These are phyloP conservation scores for Camarhynchus parvulus DNA, from an alignment of 2,113 vertebrate species.

Conservation along the genomic window DNA sequence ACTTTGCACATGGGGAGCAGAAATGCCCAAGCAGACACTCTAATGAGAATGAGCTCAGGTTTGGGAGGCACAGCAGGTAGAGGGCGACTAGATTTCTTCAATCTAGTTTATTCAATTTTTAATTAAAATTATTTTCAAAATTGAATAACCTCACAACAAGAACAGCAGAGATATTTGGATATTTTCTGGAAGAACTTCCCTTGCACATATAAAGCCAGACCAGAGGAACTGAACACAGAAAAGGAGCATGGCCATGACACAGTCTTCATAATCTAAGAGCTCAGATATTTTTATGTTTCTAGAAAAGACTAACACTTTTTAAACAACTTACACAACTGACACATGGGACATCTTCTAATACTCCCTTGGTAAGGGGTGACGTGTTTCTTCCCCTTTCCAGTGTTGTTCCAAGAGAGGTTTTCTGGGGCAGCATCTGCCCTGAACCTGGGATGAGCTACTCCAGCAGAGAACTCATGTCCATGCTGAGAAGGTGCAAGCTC, in stretches of 20 bases:
- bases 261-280: not conserved
- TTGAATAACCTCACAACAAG: not conserved
- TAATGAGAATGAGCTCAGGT: not conserved
- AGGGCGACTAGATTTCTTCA: not conserved
- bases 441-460: not conserved
- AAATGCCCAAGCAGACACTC: not conserved
- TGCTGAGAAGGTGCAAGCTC: not conserved
- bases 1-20: constrained; percentile 12
- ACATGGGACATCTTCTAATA: not conserved
- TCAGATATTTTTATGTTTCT: not conserved
- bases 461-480: fast-evolving
- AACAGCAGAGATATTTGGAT: not conserved
- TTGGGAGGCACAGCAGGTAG: not conserved
- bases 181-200: not conserved
- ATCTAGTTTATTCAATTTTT: not conserved
- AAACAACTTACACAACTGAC: not conserved
- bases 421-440: not conserved
- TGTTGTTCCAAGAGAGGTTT: not conserved
- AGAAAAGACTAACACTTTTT: not conserved
- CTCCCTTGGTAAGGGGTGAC: not conserved
- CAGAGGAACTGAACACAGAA: not conserved
- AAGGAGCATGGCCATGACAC: not conserved
- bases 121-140: not conserved
- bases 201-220: not conserved
- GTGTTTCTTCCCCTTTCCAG: not conserved